phyloP scores from a whole-genome alignment of 1,140 invertebrate genomes.

The Eumeta japonica region DNA sequence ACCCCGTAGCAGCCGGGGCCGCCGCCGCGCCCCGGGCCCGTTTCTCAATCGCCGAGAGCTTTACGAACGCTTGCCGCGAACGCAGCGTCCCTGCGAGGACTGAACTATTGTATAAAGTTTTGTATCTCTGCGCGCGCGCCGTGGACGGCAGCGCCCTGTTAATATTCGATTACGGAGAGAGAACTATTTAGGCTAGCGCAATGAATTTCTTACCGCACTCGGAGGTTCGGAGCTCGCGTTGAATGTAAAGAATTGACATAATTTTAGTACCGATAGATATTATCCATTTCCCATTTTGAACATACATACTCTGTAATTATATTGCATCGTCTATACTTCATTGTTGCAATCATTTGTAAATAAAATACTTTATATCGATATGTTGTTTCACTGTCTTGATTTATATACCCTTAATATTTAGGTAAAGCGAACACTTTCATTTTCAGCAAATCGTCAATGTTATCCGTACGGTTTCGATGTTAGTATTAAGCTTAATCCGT shows the following conservation, averaged over 20 bases:
- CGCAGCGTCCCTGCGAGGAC: slow-evolving; percentile 10
- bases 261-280: slow-evolving; percentile 55
- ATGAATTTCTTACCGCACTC: slow-evolving; percentile 9
- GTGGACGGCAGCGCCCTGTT: too few relatives aligned
- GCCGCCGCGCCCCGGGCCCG: slow-evolving; percentile 14
- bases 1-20: neutral
- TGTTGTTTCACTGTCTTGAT: slow-evolving; percentile 11
- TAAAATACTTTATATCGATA: slow-evolving; percentile 60
- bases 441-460: too few relatives aligned
- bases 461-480: too few relatives aligned
- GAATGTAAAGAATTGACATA: slow-evolving; percentile 49
- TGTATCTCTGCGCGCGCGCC: too few relatives aligned
- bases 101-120: neutral
- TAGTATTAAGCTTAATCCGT: too few relatives aligned
- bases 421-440: too few relatives aligned
- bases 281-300: slow-evolving; percentile 52
- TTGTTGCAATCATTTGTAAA: slow-evolving; percentile 61
- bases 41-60: slow-evolving; percentile 37
- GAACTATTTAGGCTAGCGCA: slow-evolving; percentile 10
- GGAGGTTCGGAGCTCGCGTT: slow-evolving; percentile 24
- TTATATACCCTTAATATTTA: too few relatives aligned
- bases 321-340: slow-evolving; percentile 56
- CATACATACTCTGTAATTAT: slow-evolving; percentile 52
- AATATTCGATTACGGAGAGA: too few relatives aligned
- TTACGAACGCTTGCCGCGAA: slow-evolving; percentile 29